Evolutionary conservation across 2,888 invertebrate genomes (phyloP), one percentile per base, ranked within the genome.

Genomic region (Hipparchia semele): DNA sequence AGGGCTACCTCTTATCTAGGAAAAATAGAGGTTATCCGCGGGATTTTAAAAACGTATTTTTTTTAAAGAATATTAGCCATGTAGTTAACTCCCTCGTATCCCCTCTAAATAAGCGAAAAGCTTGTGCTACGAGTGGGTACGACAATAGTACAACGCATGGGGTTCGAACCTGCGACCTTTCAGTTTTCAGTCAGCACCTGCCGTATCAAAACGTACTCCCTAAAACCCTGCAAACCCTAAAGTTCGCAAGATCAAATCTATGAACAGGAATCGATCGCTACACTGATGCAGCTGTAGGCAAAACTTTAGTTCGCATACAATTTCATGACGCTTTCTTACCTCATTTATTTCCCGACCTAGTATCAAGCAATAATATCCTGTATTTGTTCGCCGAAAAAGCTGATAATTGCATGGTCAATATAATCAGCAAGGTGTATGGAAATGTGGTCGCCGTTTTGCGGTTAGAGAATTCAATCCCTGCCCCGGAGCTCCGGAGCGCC

Each of bases 381-480:
- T 64, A 64, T 64, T 10, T 2, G 12, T 8, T 39, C 0, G 12
- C 2, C 0, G 23, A 6, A n/a, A 61, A 61, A 61, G 61, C n/a
- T 45, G 61, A 39, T 61, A 45, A 46, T 12, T 61, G 45, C 6
- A n/a, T 45, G 61, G n/a, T n/a, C n/a, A 45, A 3, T 45, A 61
- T 45, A n/a, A 39, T 45, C 9, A 6, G 8, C 12, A 12, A 45
- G 45, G 39, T n/a, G 7, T 61, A 61, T 46, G 10, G 64, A 46
- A 51, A 9, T 23, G 64, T 64, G 23, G 23, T 13, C 49, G 64
- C 23, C 13, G 64, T 51, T 51, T 64, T 64, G 64, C 64, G 64
- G 64, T 64, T 51, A 9, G 64, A 64, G 51, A 51, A 64, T 64
- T 51, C 64, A 64, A 64, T 64, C 23, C 49, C 23, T n/a, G n/a